phyloP scores from a whole-genome alignment of 2,113 vertebrate species.

The Lagopus muta region DNA sequence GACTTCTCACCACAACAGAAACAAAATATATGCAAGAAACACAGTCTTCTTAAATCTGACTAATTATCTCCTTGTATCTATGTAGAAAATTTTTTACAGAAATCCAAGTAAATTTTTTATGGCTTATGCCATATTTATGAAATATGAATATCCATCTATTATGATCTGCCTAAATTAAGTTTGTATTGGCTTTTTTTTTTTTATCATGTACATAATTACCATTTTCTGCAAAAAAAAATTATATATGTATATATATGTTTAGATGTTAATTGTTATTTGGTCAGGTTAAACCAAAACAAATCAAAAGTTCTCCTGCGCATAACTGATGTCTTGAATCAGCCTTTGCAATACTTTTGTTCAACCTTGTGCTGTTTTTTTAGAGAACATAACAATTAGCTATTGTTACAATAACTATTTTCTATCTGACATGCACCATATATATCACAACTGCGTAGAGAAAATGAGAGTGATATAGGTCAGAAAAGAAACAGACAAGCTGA shows the following conservation, averaged over 20 bases:
- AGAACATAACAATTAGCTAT: neutral
- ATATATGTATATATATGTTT: neutral
- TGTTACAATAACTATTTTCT: neutral
- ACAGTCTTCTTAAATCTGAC: too few species aligned
- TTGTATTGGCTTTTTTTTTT: neutral
- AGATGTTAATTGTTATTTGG: neutral
- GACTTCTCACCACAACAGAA: too few species aligned
- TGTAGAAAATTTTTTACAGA: too few species aligned
- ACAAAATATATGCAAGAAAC: too few species aligned
- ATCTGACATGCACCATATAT: neutral
- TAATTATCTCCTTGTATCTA: too few species aligned
- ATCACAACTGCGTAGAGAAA: neutral
- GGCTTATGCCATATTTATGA: neutral
- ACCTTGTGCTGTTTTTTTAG: neutral
- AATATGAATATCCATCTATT: neutral
- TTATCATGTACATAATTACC: fast-evolving
- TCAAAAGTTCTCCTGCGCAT: neutral
- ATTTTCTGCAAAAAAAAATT: neutral
- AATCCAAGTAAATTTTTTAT: neutral
- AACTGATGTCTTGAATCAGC: neutral
- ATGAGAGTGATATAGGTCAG: neutral
- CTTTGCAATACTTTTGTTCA: neutral
- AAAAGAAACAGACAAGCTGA: neutral
- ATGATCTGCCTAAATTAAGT: neutral
- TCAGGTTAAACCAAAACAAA: neutral